These are phyloP conservation scores for Stichopus horrens DNA, from an alignment of 53 echinoderm and acorn worm species.

Conservation along the genomic window DNA sequence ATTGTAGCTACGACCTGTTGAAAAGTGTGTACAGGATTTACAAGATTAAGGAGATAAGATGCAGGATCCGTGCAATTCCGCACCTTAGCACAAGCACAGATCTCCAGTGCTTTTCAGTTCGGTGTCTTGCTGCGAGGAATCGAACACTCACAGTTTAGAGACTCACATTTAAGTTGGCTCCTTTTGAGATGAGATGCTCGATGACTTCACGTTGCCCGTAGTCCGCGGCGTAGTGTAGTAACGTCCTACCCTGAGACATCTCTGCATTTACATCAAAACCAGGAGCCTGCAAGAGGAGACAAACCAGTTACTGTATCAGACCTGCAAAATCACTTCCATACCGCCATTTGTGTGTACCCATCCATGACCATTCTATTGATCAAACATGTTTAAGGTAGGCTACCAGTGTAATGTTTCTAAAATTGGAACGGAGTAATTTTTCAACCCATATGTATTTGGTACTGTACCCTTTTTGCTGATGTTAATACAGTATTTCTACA, in stretches of 20 bases:
- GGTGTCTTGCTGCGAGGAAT: too few relatives aligned
- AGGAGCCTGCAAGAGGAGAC: neutral
- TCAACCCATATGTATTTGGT: too few relatives aligned
- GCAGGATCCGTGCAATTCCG: too few relatives aligned
- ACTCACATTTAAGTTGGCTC: constrained; percentile 70
- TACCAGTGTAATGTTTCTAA: neutral
- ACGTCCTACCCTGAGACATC: constrained; percentile 48
- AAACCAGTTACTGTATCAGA: neutral
- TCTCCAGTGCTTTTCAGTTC: too few relatives aligned
- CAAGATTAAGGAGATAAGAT: too few relatives aligned
- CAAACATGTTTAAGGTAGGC: neutral
- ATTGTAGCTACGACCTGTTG: too few relatives aligned
- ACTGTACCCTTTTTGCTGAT: too few relatives aligned
- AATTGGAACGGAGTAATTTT: too few relatives aligned
- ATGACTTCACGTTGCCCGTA: constrained; percentile 68
- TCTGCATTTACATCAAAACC: constrained; percentile 9
- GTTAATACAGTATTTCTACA: too few relatives aligned
- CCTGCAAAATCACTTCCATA: neutral
- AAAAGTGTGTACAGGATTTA: too few relatives aligned
- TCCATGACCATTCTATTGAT: neutral
- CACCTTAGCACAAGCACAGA: too few relatives aligned
- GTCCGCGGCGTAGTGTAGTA: constrained; percentile 61
- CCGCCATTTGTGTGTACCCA: neutral
- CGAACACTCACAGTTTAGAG: neutral
- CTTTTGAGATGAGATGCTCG: constrained; percentile 49